phyloP scores from a whole-genome alignment of 2,888 invertebrate species.

The Meteorus cinctellus region DNA sequence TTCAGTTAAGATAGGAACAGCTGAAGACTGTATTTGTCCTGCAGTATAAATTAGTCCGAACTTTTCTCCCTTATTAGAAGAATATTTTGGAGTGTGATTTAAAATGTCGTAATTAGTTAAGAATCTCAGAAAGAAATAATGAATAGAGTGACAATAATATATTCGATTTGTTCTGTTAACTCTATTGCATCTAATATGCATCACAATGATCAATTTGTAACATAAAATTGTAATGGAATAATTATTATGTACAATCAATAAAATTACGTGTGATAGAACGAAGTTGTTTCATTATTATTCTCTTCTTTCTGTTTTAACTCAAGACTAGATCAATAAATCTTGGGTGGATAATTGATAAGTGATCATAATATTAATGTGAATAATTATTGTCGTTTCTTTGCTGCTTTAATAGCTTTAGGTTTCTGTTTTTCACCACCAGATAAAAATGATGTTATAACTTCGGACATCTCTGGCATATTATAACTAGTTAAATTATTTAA shows the following conservation, averaged over 20 bases:
- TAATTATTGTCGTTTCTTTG: conserved; percentile 72
- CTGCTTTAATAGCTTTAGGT: conserved; percentile 71
- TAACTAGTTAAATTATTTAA: conserved; percentile 86
- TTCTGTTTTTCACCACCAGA: conserved; percentile 81
- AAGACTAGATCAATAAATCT: not conserved
- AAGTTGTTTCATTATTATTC: too few relatives aligned
- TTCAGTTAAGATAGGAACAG: too few relatives aligned
- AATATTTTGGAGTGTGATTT: too few relatives aligned
- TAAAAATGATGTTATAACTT: conserved; percentile 91
- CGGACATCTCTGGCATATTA: conserved; percentile 95
- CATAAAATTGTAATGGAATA: not conserved
- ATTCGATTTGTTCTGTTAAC: not conserved
- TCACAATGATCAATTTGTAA: not conserved
- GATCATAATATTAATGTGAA: not conserved
- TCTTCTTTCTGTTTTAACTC: not conserved
- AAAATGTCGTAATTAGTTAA: too few relatives aligned
- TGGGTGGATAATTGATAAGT: not conserved
- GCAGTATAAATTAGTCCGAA: too few relatives aligned
- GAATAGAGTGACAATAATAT: too few relatives aligned
- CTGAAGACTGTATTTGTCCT: too few relatives aligned
- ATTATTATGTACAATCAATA: not conserved
- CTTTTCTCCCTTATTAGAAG: too few relatives aligned
- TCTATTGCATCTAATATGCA: not conserved
- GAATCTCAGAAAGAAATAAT: too few relatives aligned
- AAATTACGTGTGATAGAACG: too few relatives aligned